Percentiles rank a stretch among this genome's conserved stretches.
Conservation (phyloP, 2,113 vertebrate species). For the Prietella phreatophila region DNA sequence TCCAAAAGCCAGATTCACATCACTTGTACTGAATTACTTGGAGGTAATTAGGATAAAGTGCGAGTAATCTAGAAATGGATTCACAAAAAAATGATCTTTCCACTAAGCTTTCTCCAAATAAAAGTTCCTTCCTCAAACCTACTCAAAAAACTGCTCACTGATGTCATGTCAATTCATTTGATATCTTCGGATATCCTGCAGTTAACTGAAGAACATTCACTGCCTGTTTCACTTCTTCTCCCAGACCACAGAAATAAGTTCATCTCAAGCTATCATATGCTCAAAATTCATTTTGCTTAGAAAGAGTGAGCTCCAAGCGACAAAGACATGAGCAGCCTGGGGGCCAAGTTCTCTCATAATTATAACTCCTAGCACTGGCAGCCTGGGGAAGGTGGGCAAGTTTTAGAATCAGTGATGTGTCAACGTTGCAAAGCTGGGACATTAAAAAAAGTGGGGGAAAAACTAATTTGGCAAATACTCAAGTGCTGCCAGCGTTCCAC, state of each 20-base stretch:
- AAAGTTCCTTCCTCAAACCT: neutral
- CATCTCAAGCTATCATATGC: conserved; percentile 53
- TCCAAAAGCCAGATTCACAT: neutral
- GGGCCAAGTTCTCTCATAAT: conserved; percentile 55
- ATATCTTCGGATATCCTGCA: conserved; percentile 41
- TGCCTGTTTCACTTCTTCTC: conserved; percentile 60
- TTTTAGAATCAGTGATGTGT: conserved; percentile 26
- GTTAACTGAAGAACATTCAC: conserved; percentile 61
- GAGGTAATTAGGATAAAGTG: conserved; percentile 16
- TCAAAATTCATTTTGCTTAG: conserved; percentile 62
- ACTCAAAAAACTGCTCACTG: neutral
- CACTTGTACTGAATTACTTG: neutral
- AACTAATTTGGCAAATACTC: neutral
- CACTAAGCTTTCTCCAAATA: neutral
- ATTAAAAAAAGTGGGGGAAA: neutral
- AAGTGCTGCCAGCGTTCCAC: conserved; percentile 2
- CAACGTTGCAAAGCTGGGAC: conserved; percentile 26
- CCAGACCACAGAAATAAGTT: conserved; percentile 59
- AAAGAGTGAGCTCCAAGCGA: conserved; percentile 59
- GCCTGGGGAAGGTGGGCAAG: conserved; percentile 27
- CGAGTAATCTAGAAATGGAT: neutral
- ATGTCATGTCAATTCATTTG: conserved; percentile 24
- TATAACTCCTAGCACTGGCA: conserved; percentile 60
- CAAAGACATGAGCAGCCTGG: conserved; percentile 61
- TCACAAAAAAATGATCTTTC: neutral